Percentiles rank a stretch among this genome's conserved stretches.
Conservation (phyloP, 2,888 invertebrate genomes). For the Prosapia bicincta region DNA sequence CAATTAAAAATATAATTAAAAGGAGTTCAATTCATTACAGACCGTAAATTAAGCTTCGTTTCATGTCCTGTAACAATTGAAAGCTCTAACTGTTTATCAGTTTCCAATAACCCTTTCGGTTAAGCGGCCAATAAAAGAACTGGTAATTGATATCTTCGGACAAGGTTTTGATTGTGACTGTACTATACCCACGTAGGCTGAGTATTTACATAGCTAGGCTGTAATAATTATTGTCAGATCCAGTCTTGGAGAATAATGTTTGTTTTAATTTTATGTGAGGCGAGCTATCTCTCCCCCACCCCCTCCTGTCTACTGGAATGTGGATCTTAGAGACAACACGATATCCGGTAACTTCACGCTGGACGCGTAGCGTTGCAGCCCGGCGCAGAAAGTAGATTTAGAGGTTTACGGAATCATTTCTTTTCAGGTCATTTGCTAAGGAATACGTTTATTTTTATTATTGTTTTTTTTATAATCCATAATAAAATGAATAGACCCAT, state of each 20-base stretch:
- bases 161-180: background rate
- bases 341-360: background rate
- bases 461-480: background rate
- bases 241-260: conserved; percentile 21
- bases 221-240: conserved; percentile 27
- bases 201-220: conserved; percentile 21
- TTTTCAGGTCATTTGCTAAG: no score
- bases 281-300: background rate
- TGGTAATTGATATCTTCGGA: background rate
- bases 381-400: background rate
- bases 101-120: no score
- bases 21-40: no score
- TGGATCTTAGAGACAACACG: background rate
- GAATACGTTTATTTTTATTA: background rate
- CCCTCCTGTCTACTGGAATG: background rate
- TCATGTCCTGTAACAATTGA: no score
- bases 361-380: background rate
- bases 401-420: background rate
- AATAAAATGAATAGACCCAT: no score
- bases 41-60: no score
- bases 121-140: background rate
- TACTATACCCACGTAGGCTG: conserved; percentile 10
- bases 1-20: no score
- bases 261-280: conserved; percentile 27
- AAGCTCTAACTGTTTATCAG: no score